Evolutionary conservation across 2,888 invertebrate species (phyloP).

Genomic region (Spicauda simplicius): DNA sequence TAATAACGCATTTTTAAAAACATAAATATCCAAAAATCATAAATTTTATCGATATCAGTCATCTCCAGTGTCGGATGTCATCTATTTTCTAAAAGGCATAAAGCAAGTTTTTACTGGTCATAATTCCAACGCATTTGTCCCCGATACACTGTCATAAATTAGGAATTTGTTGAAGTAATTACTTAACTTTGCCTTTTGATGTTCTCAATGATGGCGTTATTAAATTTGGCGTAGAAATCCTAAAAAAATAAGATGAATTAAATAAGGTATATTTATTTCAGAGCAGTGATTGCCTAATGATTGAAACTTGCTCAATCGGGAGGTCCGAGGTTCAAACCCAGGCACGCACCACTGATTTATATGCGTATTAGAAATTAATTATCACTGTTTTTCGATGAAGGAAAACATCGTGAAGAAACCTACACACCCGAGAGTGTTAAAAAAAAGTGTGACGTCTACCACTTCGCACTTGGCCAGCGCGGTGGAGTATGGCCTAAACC

Average conservation of each 20-base stretch:
- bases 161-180: constrained; percentile 16
- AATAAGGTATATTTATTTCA: background rate
- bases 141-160: constrained; percentile 26
- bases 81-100: constrained; percentile 24
- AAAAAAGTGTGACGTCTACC: too few species aligned
- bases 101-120: constrained; percentile 35
- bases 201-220: background rate
- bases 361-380: too few species aligned
- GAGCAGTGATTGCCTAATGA: too few species aligned
- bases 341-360: too few species aligned
- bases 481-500: too few species aligned
- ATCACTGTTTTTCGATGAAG: too few species aligned
- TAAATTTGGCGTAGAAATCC: background rate
- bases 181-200: constrained; percentile 5
- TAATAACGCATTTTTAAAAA: too few species aligned
- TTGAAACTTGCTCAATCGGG: too few species aligned
- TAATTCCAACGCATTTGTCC: constrained; percentile 21
- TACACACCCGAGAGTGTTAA: too few species aligned
- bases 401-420: too few species aligned
- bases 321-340: too few species aligned
- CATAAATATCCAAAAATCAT: background rate
- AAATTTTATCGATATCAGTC: constrained; percentile 9
- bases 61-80: constrained; percentile 11
- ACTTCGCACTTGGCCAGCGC: too few species aligned
- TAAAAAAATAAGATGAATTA: background rate